These are phyloP conservation scores for Microhierax caerulescens DNA, from an alignment of 2,797 vertebrate genomes.

Conservation along the genomic window DNA sequence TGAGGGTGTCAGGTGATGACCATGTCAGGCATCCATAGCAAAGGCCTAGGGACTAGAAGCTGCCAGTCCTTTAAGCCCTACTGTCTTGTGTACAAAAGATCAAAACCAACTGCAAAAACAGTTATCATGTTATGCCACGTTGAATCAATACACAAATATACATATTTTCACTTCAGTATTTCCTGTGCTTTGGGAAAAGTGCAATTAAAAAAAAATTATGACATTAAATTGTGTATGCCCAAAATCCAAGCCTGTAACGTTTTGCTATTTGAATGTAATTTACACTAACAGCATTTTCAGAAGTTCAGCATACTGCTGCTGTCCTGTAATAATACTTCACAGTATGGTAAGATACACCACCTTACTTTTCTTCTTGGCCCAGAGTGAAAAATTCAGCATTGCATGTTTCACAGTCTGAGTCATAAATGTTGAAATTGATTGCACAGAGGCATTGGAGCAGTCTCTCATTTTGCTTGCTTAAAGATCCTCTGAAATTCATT, in stretches of 20 bases:
- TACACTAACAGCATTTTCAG: background rate
- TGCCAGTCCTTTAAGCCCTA: background rate
- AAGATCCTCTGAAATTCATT: constrained; percentile 7
- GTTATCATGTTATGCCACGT: background rate
- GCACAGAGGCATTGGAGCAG: background rate
- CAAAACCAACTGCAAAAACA: background rate
- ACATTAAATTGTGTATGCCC: background rate
- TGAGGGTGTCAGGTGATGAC: background rate
- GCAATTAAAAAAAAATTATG: background rate
- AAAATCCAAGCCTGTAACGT: background rate
- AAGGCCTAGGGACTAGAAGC: background rate
- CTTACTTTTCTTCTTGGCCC: background rate
- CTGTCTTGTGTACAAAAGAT: background rate
- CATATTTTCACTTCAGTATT: background rate
- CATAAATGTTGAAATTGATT: constrained; percentile 24
- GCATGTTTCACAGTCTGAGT: background rate
- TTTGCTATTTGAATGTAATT: background rate
- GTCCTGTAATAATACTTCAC: background rate
- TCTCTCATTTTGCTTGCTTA: constrained; percentile 2
- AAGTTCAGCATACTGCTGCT: background rate
- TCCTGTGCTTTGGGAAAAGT: background rate
- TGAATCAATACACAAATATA: background rate
- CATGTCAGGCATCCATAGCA: background rate
- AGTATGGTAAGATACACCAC: background rate
- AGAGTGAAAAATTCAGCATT: background rate